Conservation (phyloP, 2,113 vertebrate genomes). For the Barnardius zonarius region DNA sequence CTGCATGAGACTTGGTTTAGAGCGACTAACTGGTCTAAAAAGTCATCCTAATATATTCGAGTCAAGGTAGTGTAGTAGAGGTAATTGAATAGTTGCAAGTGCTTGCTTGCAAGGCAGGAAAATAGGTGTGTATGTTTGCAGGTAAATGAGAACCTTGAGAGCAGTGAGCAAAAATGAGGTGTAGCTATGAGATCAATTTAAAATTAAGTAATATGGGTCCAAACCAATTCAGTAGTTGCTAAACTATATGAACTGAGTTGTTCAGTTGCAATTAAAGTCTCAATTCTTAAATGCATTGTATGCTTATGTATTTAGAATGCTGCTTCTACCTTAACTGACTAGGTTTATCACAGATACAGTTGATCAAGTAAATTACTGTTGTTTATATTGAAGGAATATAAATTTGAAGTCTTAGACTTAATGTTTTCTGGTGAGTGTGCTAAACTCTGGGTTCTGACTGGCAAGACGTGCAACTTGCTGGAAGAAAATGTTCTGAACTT, state of each 20-base stretch:
- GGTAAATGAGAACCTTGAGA: background rate
- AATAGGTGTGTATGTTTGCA: background rate
- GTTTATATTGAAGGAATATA: background rate
- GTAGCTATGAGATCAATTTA: background rate
- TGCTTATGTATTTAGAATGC: background rate
- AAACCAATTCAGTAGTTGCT: background rate
- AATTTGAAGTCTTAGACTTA: background rate
- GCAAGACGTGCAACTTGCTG: background rate
- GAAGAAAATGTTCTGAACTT: slow-evolving; percentile 37
- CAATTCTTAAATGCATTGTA: background rate
- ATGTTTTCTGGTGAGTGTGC: background rate
- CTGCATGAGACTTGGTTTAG: background rate
- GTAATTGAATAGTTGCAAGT: background rate
- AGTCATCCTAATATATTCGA: background rate
- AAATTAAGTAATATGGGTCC: background rate
- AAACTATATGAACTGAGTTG: background rate
- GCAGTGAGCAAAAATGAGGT: slow-evolving; percentile 20
- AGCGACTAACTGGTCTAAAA: background rate
- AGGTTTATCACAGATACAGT: background rate
- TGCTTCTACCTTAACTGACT: background rate
- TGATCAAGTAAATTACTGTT: background rate
- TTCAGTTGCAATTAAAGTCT: background rate
- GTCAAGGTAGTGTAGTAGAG: background rate
- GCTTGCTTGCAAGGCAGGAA: background rate
- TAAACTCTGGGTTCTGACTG: background rate